These are phyloP conservation scores for Koerneria pararmatus DNA, from an alignment of 2,888 invertebrate genomes.

Conservation along the genomic window DNA sequence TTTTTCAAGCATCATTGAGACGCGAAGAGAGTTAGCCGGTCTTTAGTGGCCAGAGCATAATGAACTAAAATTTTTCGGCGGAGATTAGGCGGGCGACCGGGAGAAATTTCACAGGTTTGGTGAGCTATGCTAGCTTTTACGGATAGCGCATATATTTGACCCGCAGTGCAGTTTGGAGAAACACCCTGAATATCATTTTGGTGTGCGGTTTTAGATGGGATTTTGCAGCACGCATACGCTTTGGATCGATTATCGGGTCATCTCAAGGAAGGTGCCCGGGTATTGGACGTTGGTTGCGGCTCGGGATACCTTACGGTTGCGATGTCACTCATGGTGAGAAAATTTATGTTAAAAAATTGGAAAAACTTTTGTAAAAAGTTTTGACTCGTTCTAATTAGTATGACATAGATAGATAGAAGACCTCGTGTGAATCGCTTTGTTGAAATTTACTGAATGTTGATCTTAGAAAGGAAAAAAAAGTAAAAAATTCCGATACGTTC, in stretches of 20 bases:
- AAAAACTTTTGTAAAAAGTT: neutral
- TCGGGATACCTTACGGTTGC: slow-evolving; percentile 88
- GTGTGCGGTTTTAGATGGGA: neutral
- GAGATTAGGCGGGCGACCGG: no score
- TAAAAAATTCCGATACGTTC: no score
- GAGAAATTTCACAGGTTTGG: no score
- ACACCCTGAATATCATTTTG: neutral
- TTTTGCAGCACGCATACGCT: slow-evolving; percentile 79
- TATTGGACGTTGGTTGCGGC: slow-evolving; percentile 87
- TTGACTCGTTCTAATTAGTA: neutral
- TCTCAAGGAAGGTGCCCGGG: slow-evolving; percentile 70
- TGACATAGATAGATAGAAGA: neutral
- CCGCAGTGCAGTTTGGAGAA: no score
- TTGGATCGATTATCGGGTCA: slow-evolving; percentile 79
- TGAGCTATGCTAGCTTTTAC: no score
- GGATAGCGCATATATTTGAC: neutral
- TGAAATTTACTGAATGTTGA: no score
- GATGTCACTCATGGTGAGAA: slow-evolving; percentile 73
- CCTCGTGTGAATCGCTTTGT: neutral
- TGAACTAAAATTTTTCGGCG: no score
- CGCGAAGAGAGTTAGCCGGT: no score
- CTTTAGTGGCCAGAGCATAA: no score
- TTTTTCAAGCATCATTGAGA: no score
- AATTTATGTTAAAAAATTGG: neutral
- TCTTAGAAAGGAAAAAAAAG: no score